phyloP scores from a whole-genome alignment of 1,140 invertebrate genomes.

The Listronotus oregonensis region DNA sequence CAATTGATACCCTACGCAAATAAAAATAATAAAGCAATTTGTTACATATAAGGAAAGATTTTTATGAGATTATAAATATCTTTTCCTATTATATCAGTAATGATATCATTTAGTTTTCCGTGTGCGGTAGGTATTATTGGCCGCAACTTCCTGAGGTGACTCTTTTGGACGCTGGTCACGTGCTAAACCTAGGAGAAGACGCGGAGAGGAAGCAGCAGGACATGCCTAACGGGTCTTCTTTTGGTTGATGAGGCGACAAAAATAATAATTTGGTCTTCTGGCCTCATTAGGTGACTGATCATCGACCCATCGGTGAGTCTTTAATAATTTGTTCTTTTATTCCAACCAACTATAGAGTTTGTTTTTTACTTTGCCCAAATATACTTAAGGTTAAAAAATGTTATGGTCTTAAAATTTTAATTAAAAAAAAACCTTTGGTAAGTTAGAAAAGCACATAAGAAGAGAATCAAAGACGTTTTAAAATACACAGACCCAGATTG shows the following conservation, averaged over 20 bases:
- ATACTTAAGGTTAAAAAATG: too few species aligned
- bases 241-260: constrained; percentile 32
- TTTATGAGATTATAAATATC: constrained; percentile 14
- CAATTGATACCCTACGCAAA: too few species aligned
- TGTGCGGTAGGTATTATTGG: constrained; percentile 36
- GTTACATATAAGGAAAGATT: background rate
- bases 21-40: too few species aligned
- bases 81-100: constrained; percentile 10
- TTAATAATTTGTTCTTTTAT: too few species aligned
- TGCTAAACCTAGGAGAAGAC: constrained; percentile 15
- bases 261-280: constrained; percentile 33
- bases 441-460: too few species aligned
- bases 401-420: too few species aligned
- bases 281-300: constrained; percentile 25
- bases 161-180: constrained; percentile 28
- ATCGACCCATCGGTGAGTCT: constrained; percentile 5
- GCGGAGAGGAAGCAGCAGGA: constrained; percentile 34
- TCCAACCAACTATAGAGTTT: too few species aligned
- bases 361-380: too few species aligned
- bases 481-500: too few species aligned
- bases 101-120: constrained; percentile 11
- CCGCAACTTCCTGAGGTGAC: constrained; percentile 25
- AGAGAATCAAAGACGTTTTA: too few species aligned
- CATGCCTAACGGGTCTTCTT: constrained; percentile 35
- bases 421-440: too few species aligned